phyloP scores from a whole-genome alignment of 2,113 vertebrate species.

The Synchiropus splendidus region DNA sequence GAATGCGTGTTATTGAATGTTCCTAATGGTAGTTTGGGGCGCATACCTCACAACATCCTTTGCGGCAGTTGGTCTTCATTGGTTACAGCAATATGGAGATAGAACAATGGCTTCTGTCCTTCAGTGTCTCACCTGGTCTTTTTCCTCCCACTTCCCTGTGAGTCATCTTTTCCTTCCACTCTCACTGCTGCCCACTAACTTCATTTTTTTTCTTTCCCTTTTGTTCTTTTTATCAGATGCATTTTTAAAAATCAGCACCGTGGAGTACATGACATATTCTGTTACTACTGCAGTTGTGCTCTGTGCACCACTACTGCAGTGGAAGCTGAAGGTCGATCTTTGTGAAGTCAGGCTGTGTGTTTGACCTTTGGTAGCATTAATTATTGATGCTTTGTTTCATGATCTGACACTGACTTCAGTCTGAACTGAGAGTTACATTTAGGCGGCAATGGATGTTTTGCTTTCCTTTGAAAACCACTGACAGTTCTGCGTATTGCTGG shows the following conservation, averaged over 20 bases:
- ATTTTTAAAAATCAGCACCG: constrained; percentile 23
- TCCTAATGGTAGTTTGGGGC: no score
- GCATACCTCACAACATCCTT: no score
- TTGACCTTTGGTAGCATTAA: constrained; percentile 51
- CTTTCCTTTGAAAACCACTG: constrained; percentile 10
- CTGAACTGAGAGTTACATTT: neutral
- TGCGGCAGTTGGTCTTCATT: no score
- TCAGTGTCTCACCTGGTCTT: constrained; percentile 53
- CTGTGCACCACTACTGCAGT: constrained; percentile 33
- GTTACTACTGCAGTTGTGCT: constrained; percentile 24
- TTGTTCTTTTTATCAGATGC: neutral
- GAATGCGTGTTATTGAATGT: no score
- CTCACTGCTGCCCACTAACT: constrained; percentile 48
- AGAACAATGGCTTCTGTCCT: constrained; percentile 36
- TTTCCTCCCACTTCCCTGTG: constrained; percentile 49
- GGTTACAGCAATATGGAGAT: constrained; percentile 10
- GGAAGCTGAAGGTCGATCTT: constrained; percentile 11
- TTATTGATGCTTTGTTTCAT: constrained; percentile 46
- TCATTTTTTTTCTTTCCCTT: constrained; percentile 17
- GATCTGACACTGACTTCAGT: constrained; percentile 25
- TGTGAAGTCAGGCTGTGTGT: constrained; percentile 4
- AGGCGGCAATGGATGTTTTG: constrained; percentile 1
- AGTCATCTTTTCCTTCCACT: constrained; percentile 43
- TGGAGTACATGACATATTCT: constrained; percentile 32
- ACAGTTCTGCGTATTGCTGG: neutral